A percentile compares a stretch with the other conserved stretches of the same genome.
Evolutionary conservation across 2,113 vertebrate species (phyloP).

Genomic region (Coreoperca whiteheadi): DNA sequence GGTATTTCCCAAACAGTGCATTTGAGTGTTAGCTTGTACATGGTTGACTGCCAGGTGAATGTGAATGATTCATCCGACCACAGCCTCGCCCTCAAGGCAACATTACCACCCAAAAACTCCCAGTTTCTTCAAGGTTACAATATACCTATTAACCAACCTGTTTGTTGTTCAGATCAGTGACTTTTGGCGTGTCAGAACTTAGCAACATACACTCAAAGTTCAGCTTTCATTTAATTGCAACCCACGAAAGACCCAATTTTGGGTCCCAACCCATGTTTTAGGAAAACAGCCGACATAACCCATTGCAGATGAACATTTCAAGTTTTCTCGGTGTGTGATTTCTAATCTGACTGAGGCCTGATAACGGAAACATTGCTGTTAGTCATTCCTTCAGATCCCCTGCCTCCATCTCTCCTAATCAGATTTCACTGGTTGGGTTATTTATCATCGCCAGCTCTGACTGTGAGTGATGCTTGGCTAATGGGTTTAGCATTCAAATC

Average conservation of each 20-base stretch:
- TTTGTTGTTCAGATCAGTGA: constrained; percentile 46
- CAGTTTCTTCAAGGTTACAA: constrained; percentile 41
- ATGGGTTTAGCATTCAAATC: constrained; percentile 86
- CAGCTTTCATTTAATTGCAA: constrained; percentile 74
- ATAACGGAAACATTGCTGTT: constrained; percentile 78
- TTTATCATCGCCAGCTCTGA: constrained; percentile 82
- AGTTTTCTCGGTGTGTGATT: constrained; percentile 80
- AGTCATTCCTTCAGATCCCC: constrained; percentile 82
- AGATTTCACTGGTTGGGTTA: constrained; percentile 83
- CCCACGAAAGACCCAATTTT: constrained; percentile 67
- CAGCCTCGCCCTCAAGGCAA: constrained; percentile 37
- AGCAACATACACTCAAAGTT: constrained; percentile 56
- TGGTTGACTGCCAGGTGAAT: constrained; percentile 35
- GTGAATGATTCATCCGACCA: constrained; percentile 48
- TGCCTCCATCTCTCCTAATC: constrained; percentile 80
- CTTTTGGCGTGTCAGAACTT: constrained; percentile 50
- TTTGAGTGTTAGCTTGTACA: constrained; percentile 23
- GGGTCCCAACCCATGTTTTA: constrained; percentile 64
- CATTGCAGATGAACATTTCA: constrained; percentile 78
- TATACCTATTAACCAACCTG: constrained; percentile 51
- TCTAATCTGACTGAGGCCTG: constrained; percentile 79
- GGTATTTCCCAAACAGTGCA: constrained; percentile 12
- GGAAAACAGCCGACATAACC: constrained; percentile 73
- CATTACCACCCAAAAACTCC: constrained; percentile 34
- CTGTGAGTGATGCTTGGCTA: constrained; percentile 85